phyloP scores from a whole-genome alignment of 2,113 vertebrate species.

The Mus pahari region DNA sequence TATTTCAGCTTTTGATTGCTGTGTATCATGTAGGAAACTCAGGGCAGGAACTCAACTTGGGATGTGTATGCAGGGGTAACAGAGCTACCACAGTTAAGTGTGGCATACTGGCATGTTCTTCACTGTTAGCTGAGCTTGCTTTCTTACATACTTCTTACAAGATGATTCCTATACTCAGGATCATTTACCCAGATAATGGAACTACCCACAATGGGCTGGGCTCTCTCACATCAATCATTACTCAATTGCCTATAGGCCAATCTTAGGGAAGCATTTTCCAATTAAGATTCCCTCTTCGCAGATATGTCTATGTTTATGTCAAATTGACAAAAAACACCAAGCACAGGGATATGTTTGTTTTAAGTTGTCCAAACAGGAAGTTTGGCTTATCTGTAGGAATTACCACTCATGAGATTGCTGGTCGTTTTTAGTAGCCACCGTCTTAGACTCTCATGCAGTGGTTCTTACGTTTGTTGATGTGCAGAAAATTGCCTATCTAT shows the following conservation, averaged over 20 bases:
- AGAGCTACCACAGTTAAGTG: not conserved
- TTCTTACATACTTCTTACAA: not conserved
- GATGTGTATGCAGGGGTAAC: not conserved
- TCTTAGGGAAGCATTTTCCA: not conserved
- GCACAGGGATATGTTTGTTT: not conserved
- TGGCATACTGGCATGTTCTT: not conserved
- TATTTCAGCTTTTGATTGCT: not conserved
- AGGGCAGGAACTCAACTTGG: not conserved
- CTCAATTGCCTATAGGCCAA: not conserved
- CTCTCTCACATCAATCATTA: not conserved
- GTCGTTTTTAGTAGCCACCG: accelerated
- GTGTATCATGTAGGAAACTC: not conserved
- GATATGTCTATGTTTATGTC: not conserved
- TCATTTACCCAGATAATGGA: not conserved
- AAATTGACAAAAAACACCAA: not conserved
- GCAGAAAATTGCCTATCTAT: not conserved
- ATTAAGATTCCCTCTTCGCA: not conserved
- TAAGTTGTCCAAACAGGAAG: not conserved
- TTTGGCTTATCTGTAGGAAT: not conserved
- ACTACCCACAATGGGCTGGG: not conserved
- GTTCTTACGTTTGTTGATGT: not conserved
- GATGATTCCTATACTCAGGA: too few relatives aligned
- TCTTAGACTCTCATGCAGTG: not conserved
- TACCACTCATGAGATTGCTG: not conserved
- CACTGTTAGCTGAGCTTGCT: not conserved